Evolutionary conservation across 1,140 invertebrate genomes (phyloP).

Genomic region (Nasonia giraulti): DNA sequence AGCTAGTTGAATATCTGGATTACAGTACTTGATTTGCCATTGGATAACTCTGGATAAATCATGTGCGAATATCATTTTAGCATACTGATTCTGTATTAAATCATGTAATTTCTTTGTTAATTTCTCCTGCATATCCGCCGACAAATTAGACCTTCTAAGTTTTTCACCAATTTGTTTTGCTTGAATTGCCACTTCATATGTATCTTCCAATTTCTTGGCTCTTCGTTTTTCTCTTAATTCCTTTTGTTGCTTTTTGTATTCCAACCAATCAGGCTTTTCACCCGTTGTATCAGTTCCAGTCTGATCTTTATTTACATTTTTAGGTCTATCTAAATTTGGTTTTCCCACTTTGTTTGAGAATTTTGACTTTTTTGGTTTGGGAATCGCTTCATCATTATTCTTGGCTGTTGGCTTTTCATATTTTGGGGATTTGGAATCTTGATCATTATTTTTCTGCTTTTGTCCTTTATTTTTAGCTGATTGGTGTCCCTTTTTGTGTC

Average conservation of each 20-base stretch:
- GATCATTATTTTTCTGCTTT: slow-evolving; percentile 47
- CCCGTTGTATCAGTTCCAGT: slow-evolving; percentile 54
- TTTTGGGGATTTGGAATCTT: slow-evolving; percentile 23
- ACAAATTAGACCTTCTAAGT: slow-evolving; percentile 78
- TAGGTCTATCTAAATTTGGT: slow-evolving; percentile 48
- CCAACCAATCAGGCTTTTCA: slow-evolving; percentile 82
- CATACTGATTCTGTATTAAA: slow-evolving; percentile 82
- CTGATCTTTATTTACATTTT: slow-evolving; percentile 33
- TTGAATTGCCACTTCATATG: slow-evolving; percentile 82
- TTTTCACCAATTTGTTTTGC: slow-evolving; percentile 88
- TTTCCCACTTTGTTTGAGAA: slow-evolving; percentile 46
- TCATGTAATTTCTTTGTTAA: slow-evolving; percentile 83
- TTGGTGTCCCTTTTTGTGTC: neutral
- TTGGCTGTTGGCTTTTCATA: slow-evolving; percentile 43
- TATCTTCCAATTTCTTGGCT: slow-evolving; percentile 75
- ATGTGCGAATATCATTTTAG: slow-evolving; percentile 87
- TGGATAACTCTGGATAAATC: slow-evolving; percentile 93
- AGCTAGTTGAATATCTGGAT: slow-evolving; percentile 79
- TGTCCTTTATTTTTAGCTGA: neutral
- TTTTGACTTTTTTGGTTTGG: slow-evolving; percentile 57
- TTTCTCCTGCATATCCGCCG: slow-evolving; percentile 77
- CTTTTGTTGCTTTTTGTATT: slow-evolving; percentile 84
- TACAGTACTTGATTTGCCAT: slow-evolving; percentile 86
- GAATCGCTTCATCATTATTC: neutral
- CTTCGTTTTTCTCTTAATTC: slow-evolving; percentile 78